phyloP scores from a whole-genome alignment of 2,113 vertebrate genomes.

The Spizaetus ornatus region DNA sequence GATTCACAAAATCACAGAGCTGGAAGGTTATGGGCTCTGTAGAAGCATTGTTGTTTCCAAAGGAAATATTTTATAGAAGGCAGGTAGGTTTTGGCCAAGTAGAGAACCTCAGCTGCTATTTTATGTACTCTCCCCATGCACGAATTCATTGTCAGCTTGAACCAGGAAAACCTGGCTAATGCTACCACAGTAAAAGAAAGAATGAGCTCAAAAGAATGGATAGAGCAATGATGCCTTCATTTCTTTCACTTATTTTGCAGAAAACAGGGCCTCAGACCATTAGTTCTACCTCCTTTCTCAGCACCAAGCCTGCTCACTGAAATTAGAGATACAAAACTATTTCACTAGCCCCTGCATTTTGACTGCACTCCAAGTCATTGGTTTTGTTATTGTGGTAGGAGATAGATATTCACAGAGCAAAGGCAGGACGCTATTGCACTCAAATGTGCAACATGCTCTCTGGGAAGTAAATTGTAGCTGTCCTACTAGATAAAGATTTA shows the following conservation, averaged over 20 bases:
- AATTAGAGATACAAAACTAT: neutral
- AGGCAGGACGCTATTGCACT: neutral
- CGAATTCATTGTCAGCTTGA: neutral
- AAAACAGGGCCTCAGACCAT: neutral
- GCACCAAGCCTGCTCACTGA: neutral
- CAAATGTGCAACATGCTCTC: neutral
- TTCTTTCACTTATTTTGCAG: neutral
- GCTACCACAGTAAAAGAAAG: neutral
- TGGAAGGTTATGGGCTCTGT: neutral
- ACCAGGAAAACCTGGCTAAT: neutral
- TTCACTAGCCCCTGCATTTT: neutral
- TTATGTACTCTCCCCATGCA: neutral
- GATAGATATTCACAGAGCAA: neutral
- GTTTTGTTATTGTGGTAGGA: neutral
- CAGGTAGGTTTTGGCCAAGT: neutral
- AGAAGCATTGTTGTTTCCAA: neutral
- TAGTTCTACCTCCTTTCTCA: neutral
- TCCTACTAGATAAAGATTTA: neutral
- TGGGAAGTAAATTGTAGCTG: neutral
- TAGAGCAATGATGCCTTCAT: neutral
- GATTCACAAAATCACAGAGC: neutral
- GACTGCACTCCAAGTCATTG: neutral
- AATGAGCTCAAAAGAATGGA: neutral
- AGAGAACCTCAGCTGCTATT: neutral
- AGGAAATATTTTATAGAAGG: neutral